Conservation (phyloP, 2,113 vertebrate species). For the Tenebrosternarchus preto region DNA sequence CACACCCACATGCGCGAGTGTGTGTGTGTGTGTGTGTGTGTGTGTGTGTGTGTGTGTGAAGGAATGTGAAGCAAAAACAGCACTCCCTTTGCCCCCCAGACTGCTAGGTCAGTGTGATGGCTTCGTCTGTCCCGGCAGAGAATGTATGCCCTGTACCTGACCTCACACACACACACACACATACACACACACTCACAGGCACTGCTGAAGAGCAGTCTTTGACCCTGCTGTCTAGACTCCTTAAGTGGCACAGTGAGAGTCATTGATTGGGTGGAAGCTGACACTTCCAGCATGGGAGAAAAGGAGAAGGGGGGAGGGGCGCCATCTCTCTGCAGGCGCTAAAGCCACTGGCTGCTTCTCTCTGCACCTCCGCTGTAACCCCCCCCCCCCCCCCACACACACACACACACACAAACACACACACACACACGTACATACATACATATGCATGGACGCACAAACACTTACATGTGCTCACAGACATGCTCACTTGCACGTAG, state of each 20-base stretch:
- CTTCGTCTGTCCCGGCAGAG: constrained; percentile 34
- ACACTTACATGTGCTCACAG: constrained; percentile 40
- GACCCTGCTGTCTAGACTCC: constrained; percentile 51
- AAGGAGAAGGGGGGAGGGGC: background rate
- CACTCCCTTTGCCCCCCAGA: constrained; percentile 15
- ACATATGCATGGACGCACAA: too few species aligned
- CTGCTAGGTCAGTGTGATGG: constrained; percentile 34
- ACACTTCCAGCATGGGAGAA: constrained; percentile 39
- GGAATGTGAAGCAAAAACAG: constrained; percentile 6
- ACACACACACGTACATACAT: constrained; percentile 7
- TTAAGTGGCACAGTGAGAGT: constrained; percentile 43
- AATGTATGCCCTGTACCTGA: constrained; percentile 42
- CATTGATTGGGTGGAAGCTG: constrained; percentile 53
- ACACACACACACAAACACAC: constrained; percentile 5
- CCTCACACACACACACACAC: constrained; percentile 37
- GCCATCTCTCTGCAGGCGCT: background rate
- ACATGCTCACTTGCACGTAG: constrained; percentile 41
- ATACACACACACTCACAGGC: constrained; percentile 34
- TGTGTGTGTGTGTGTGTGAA: constrained; percentile 43
- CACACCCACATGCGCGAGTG: background rate
- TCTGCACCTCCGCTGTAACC: background rate
- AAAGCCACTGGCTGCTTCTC: background rate
- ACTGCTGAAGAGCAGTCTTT: constrained; percentile 47
- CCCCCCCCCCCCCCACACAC: too few species aligned
- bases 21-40: constrained; percentile 19